phyloP scores from a whole-genome alignment of 2,888 invertebrate genomes.

The Ceriagrion tenellum region DNA sequence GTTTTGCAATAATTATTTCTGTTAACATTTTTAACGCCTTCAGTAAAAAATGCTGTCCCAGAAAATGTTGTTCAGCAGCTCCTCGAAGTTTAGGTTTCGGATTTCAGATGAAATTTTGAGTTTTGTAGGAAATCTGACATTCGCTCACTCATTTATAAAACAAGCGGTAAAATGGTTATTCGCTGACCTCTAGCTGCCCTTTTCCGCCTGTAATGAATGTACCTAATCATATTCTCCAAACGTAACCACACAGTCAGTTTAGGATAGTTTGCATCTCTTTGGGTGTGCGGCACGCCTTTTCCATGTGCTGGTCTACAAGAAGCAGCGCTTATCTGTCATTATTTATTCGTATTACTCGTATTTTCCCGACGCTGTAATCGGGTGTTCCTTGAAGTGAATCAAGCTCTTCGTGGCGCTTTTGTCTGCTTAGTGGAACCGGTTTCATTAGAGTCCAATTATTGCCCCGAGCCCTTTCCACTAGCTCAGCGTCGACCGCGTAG shows the following conservation, averaged over 20 bases:
- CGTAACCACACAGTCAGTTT: not conserved
- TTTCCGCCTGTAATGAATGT: not conserved
- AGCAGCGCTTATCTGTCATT: not conserved
- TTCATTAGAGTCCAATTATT: constrained; percentile 47
- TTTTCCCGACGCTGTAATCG: not conserved
- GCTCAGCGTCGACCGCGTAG: not conserved
- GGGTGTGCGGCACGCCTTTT: not conserved
- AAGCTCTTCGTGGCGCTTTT: not conserved
- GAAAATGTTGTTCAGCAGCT: too few relatives aligned
- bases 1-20: too few relatives aligned
- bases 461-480: not conserved
- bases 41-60: too few relatives aligned
- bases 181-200: not conserved
- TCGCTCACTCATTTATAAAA: too few relatives aligned
- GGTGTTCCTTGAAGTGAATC: not conserved
- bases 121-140: too few relatives aligned
- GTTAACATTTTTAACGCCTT: too few relatives aligned
- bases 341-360: not conserved
- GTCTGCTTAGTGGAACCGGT: constrained; percentile 39
- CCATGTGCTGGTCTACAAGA: not conserved
- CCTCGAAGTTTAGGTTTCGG: too few relatives aligned
- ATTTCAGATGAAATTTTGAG: too few relatives aligned
- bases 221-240: not conserved
- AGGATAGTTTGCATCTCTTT: not conserved
- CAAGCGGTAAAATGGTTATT: too few relatives aligned